These are phyloP conservation scores for Magallana angulata DNA, from an alignment of 1,140 invertebrate genomes.

Conservation along the genomic window DNA sequence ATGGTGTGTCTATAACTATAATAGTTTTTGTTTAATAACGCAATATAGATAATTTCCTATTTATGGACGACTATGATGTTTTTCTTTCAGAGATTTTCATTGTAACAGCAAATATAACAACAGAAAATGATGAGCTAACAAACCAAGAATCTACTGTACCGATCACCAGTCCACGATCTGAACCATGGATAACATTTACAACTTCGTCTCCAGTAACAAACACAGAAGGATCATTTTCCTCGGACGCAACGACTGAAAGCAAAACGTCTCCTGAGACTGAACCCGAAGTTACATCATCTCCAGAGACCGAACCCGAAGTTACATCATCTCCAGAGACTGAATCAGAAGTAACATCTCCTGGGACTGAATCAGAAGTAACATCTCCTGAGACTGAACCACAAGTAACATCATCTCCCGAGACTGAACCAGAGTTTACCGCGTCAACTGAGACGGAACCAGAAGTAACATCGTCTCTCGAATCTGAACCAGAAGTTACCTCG, in stretches of 20 bases:
- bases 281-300: slow-evolving; percentile 45
- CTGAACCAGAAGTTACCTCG: slow-evolving; percentile 38
- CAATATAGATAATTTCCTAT: too few species aligned
- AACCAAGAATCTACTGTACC: slow-evolving; percentile 39
- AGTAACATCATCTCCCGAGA: slow-evolving; percentile 19
- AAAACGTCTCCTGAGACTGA: slow-evolving; percentile 48
- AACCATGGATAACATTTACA: background rate
- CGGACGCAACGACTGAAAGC: slow-evolving; percentile 44
- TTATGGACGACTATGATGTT: too few species aligned
- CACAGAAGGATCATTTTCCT: slow-evolving; percentile 12
- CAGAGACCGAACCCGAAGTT: slow-evolving; percentile 50
- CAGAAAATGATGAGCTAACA: slow-evolving; percentile 33
- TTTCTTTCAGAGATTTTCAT: too few species aligned
- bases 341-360: background rate
- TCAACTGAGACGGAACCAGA: slow-evolving; percentile 52
- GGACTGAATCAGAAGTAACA: slow-evolving; percentile 12
- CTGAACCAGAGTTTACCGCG: slow-evolving; percentile 17
- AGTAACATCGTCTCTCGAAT: background rate
- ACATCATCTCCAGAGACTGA: background rate
- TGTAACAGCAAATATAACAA: slow-evolving; percentile 41
- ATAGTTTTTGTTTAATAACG: too few species aligned
- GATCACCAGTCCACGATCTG: slow-evolving; percentile 4
- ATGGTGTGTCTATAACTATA: too few species aligned
- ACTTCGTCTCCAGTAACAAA: background rate
- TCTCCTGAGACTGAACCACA: slow-evolving; percentile 39